Evolutionary conservation across 2,888 invertebrate species (phyloP), one percentile per base, ranked within the genome.

Genomic region (Meghimatium bilineatum): DNA sequence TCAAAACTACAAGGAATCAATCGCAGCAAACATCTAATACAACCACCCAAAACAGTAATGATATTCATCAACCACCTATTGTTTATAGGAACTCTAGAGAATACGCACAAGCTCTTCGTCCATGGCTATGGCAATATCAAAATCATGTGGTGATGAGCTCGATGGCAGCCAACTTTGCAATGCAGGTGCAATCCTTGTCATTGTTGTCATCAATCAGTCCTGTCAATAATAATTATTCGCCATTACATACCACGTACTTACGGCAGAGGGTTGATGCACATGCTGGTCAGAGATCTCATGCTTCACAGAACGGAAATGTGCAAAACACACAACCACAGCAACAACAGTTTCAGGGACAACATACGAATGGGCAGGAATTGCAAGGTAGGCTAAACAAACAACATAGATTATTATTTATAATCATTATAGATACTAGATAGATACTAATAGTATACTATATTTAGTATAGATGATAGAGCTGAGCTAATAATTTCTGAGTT

Each of bases 61-160:
- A 60, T 60, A 17, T 14, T 34, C 26, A 76, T 12, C 76, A 76
- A 36, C 52, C 29, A 74, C 29, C 72, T 3, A 17, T 34, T 60
- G 67, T 72, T 20, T 89, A 89, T 81, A 85, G 77, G 71, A 89
- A 89, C 74, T 87, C 88, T 23, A 76, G 86, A 34, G 89, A 90
- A 86, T 90, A 89, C 81, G 89, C 90, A 12, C 87, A 88, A 66
- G 87, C 86, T 36, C 86, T 90, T 8, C 85, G 87, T 10, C 83
- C 86, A 32, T 90, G 90, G 90, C 71, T 90, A 23, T 86, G 88
- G 80, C 88, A 89, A 32, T 89, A 90, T 86, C 86, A 88, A 34
- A 69, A 77, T 84, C 85, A 80, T n/a, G 79, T 86, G n/a, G n/a
- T n/a, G 1, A 86, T 89, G 86, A 84, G 86, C 60, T 56, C 32